A percentile compares a stretch with the other conserved stretches of the same genome.
Evolutionary conservation across 2,888 invertebrate genomes (phyloP).

Genomic region (Dascillus cervinus): DNA sequence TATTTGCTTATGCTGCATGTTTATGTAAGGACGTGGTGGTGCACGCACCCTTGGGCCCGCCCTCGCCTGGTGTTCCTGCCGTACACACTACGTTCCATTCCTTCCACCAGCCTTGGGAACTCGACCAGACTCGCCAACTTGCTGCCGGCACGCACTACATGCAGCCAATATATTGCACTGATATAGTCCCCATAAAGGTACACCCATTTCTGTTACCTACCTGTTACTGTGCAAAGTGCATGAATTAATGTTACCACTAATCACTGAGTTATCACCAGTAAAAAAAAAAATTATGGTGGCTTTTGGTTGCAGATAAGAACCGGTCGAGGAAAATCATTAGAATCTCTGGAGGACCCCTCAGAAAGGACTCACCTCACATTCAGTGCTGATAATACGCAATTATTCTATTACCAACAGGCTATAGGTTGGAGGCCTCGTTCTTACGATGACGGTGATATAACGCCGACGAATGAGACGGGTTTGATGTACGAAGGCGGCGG

Average conservation of each 20-base stretch:
- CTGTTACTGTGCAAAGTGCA: too few relatives aligned
- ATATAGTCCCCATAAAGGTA: conserved; percentile 52
- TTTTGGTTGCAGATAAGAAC: conserved; percentile 62
- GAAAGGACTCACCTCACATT: conserved; percentile 57
- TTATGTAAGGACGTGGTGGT: conserved; percentile 47
- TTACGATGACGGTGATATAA: conserved; percentile 86
- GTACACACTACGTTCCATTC: conserved; percentile 48
- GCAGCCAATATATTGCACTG: conserved; percentile 43
- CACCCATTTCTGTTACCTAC: conserved; percentile 10
- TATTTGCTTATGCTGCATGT: conserved; percentile 41
- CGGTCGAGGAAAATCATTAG: conserved; percentile 77
- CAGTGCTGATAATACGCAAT: conserved; percentile 51
- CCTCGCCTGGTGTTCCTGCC: conserved; percentile 39
- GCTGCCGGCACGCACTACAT: conserved; percentile 37
- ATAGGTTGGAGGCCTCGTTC: conserved; percentile 52
- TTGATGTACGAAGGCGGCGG: conserved; percentile 63
- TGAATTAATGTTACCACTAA: conserved; percentile 7
- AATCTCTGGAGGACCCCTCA: conserved; percentile 74
- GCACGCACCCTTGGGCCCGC: conserved; percentile 40
- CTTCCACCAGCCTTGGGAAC: conserved; percentile 65
- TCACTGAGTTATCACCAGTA: neutral
- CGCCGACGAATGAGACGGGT: conserved; percentile 72
- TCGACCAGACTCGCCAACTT: conserved; percentile 52
- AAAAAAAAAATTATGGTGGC: too few relatives aligned
- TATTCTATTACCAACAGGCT: conserved; percentile 45